phyloP scores from a whole-genome alignment of 2,888 invertebrate species.

The Lasioglossum figueresi region DNA sequence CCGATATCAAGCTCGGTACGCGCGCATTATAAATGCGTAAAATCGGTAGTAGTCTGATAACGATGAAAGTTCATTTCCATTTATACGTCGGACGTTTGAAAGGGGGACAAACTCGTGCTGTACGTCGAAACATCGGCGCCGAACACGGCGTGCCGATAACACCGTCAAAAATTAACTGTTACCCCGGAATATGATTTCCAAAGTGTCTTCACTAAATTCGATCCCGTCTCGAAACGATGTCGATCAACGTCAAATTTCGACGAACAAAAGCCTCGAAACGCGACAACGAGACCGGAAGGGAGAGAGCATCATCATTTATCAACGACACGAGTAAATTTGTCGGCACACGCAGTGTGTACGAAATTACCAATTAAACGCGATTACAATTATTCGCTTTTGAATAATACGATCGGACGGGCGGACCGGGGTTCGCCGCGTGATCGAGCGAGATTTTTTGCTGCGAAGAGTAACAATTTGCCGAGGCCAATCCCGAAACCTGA shows the following conservation, averaged over 20 bases:
- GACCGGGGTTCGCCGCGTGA: neutral
- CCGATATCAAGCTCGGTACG: neutral
- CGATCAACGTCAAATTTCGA: conserved; percentile 48
- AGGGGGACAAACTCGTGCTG: neutral
- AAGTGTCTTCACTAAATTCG: neutral
- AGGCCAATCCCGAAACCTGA: neutral
- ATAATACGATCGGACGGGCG: neutral
- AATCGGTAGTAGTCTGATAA: neutral
- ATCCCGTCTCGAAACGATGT: conserved; percentile 34
- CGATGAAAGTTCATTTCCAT: neutral
- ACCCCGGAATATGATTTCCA: neutral
- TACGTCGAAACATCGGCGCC: neutral
- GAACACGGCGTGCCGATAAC: neutral
- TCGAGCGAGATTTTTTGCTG: conserved; percentile 20
- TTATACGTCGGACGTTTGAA: neutral
- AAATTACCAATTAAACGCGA: conserved; percentile 59
- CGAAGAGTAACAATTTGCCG: conserved; percentile 24
- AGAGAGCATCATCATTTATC: conserved; percentile 41
- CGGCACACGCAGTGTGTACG: conserved; percentile 32
- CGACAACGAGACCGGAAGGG: conserved; percentile 22
- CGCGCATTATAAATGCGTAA: neutral
- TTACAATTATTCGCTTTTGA: conserved; percentile 52
- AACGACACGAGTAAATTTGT: conserved; percentile 53
- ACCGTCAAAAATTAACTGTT: neutral
- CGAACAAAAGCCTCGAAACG: conserved; percentile 29